These are phyloP conservation scores for Drosophila pachea DNA, from an alignment of 1,140 invertebrate species.

Conservation along the genomic window DNA sequence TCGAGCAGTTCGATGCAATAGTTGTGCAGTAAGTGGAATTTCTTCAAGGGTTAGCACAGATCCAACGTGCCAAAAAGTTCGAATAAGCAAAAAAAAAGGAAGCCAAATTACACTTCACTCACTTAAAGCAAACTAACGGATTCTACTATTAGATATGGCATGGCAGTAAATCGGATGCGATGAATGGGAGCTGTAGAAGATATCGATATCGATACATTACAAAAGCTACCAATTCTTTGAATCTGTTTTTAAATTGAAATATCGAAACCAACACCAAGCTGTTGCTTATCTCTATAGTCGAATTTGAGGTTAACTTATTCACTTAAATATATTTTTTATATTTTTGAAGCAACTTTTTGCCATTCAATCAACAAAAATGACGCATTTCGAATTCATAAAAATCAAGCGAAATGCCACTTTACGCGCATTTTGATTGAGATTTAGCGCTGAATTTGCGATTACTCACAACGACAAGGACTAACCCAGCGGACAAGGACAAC, in stretches of 20 bases:
- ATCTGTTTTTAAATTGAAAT: too few species aligned
- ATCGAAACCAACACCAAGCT: too few species aligned
- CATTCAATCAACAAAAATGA: constrained; percentile 55
- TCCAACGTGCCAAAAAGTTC: not conserved
- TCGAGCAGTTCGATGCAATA: constrained; percentile 13
- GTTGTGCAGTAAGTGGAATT: not conserved
- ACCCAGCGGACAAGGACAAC: constrained; percentile 27
- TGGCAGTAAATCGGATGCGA: too few species aligned
- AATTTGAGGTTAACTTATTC: not conserved
- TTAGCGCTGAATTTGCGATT: constrained; percentile 70
- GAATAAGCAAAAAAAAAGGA: not conserved
- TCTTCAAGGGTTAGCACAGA: not conserved
- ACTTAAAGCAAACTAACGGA: too few species aligned
- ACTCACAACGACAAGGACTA: constrained; percentile 47
- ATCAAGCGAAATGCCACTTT: constrained; percentile 73
- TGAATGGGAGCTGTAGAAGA: too few species aligned
- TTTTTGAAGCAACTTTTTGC: constrained; percentile 21
- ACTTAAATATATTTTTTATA: not conserved
- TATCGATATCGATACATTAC: too few species aligned
- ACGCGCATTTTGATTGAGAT: constrained; percentile 70
- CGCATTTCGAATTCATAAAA: constrained; percentile 67
- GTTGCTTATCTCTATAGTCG: too few species aligned
- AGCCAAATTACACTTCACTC: not conserved
- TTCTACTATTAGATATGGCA: too few species aligned
- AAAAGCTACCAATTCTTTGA: too few species aligned